Evolutionary conservation across 2,888 invertebrate species (phyloP), one percentile per base, ranked within the genome.

Genomic region (Rhodophaea formosa): DNA sequence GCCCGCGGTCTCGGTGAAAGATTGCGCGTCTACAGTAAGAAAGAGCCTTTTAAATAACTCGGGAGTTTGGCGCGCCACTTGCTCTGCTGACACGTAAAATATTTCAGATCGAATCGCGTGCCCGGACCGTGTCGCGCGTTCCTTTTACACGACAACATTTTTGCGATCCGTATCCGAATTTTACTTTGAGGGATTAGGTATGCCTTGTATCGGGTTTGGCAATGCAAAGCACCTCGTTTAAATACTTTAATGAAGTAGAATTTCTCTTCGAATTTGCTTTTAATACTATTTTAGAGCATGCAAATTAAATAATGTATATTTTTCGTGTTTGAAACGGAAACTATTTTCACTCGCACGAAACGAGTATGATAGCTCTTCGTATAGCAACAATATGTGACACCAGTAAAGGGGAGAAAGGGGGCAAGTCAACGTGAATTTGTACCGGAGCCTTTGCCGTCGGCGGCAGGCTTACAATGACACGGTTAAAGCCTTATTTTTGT

Each of bases 401-500:
- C 70, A 78, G 75, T 75, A 78, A 63, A 71, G 72, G 66, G 72
- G 75, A 72, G 74, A 76, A 76, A 71, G 75, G 78, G 72, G 79
- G 79, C 79, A 84, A 86, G 88, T 88, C 86, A 86, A 86, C 83
- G 78, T 73, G 86, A 88, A 88, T 89, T 88, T 85, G 88, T 86
- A 83, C 77, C 82, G 81, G 77, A 84, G 87, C 88, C 90, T 90
- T 90, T 90, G 88, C 86, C 86, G 90, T 89, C 90, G 87, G 77
- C 84, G 78, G 84, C 89, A 90, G 88, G 90, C 88, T 91, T 90
- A 89, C 87, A 79, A 79, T 89, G 90, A 89, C 90, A 88, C 79
- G 88, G 86, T 86, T 84, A 89, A 90, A 88, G 89, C 90, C 88
- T 88, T 88, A 90, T 90, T 90, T 91, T 90, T 89, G 88, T 84